Evolutionary conservation across 2,797 vertebrate genomes (phyloP).

Genomic region (Sebastolobus altivelis): DNA sequence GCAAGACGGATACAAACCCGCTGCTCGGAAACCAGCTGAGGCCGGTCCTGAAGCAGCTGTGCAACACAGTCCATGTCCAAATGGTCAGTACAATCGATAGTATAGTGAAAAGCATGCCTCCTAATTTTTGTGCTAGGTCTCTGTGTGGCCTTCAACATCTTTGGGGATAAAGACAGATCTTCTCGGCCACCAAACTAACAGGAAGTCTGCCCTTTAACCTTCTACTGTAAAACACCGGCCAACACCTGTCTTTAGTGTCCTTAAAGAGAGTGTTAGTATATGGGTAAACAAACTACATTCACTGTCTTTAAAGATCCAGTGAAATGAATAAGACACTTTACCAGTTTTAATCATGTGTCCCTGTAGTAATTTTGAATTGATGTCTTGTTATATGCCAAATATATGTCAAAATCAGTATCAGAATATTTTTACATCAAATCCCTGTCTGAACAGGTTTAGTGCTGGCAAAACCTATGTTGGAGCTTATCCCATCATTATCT

Average conservation of each 20-base stretch:
- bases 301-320: background rate
- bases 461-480: background rate
- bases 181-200: background rate
- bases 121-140: background rate
- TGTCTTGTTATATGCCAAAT: too few species aligned
- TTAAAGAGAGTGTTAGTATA: background rate
- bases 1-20: slow-evolving; percentile 12
- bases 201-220: background rate
- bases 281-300: background rate
- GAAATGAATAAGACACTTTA: rapidly evolving
- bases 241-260: background rate
- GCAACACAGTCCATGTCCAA: background rate
- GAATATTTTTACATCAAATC: too few species aligned
- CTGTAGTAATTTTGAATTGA: too few species aligned
- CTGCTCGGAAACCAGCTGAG: slow-evolving; percentile 23
- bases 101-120: background rate
- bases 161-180: background rate
- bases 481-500: slow-evolving; percentile 9
- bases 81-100: background rate
- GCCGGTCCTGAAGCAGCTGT: background rate
- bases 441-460: slow-evolving; percentile 1
- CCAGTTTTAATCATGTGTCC: too few species aligned
- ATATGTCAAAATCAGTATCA: too few species aligned
- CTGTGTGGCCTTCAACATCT: background rate
- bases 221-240: background rate